phyloP scores from a whole-genome alignment of 1,140 invertebrate species.

The Oppia nitens region DNA sequence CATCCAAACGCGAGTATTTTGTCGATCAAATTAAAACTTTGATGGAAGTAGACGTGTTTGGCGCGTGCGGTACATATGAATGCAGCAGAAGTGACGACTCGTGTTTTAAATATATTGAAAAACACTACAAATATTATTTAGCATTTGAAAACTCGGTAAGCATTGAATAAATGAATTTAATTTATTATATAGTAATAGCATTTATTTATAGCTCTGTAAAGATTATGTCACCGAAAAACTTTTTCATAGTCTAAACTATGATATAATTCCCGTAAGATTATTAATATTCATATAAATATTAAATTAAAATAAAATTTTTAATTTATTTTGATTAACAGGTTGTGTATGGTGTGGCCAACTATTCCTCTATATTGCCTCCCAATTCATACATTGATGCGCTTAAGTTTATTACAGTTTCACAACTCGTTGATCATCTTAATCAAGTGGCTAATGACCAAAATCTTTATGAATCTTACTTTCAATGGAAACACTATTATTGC shows the following conservation, averaged over 20 bases:
- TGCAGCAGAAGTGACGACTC: slow-evolving; percentile 19
- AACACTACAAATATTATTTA: slow-evolving; percentile 27
- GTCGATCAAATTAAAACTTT: slow-evolving; percentile 35
- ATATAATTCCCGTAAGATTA: slow-evolving; percentile 27
- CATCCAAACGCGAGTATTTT: slow-evolving; percentile 36
- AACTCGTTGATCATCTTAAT: no score
- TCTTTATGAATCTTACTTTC: no score
- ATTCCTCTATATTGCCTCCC: no score
- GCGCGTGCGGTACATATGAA: slow-evolving; percentile 34
- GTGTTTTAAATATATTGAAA: slow-evolving; percentile 19
- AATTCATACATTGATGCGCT: no score
- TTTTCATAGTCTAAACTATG: slow-evolving; percentile 22
- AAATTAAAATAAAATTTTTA: no score
- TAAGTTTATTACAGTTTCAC: no score
- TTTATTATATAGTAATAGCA: not conserved
- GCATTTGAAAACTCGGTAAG: slow-evolving; percentile 27
- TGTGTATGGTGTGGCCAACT: no score
- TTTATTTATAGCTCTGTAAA: slow-evolving; percentile 27
- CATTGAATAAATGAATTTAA: not conserved
- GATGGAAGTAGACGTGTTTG: slow-evolving; percentile 46
- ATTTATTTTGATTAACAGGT: no score
- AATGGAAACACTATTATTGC: no score
- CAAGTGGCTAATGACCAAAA: no score
- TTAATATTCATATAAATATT: no score
- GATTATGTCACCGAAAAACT: slow-evolving; percentile 32